Percentiles rank a stretch among this genome's conserved stretches.
Conservation (phyloP, 2,888 invertebrate species). For the Hyposoter didymator region DNA sequence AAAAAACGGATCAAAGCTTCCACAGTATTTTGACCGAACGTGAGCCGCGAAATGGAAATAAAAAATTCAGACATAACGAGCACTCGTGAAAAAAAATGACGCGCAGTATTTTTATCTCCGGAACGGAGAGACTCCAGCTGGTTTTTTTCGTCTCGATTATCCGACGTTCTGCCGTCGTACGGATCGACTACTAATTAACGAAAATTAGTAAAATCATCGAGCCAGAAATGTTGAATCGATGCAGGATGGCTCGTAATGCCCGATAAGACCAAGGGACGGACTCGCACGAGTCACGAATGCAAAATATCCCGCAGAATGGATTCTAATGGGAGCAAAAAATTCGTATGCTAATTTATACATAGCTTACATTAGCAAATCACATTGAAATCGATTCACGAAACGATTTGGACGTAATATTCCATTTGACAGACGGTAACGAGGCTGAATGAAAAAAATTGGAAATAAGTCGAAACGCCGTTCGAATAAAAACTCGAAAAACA, state of each 20-base stretch:
- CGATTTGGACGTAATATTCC: slow-evolving; percentile 5
- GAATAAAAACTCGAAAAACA: neutral
- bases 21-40: too few relatives aligned
- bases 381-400: slow-evolving; percentile 12
- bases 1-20: too few relatives aligned
- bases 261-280: slow-evolving; percentile 2
- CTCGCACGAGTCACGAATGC: slow-evolving; percentile 5
- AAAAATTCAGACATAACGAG: neutral
- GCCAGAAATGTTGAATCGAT: slow-evolving; percentile 25
- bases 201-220: slow-evolving; percentile 11
- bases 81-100: neutral
- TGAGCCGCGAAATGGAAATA: neutral
- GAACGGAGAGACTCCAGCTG: neutral
- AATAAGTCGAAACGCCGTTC: neutral
- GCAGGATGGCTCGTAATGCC: neutral
- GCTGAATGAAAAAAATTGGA: neutral
- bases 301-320: slow-evolving; percentile 15
- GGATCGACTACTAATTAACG: slow-evolving; percentile 21
- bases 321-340: slow-evolving; percentile 25
- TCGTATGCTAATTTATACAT: slow-evolving; percentile 27
- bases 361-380: slow-evolving; percentile 7
- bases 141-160: slow-evolving; percentile 5
- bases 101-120: neutral
- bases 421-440: neutral
- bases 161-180: neutral